Evolutionary conservation across 2,888 invertebrate genomes (phyloP), one percentile per base, ranked within the genome.

Genomic region (Pristionchus entomophagus): DNA sequence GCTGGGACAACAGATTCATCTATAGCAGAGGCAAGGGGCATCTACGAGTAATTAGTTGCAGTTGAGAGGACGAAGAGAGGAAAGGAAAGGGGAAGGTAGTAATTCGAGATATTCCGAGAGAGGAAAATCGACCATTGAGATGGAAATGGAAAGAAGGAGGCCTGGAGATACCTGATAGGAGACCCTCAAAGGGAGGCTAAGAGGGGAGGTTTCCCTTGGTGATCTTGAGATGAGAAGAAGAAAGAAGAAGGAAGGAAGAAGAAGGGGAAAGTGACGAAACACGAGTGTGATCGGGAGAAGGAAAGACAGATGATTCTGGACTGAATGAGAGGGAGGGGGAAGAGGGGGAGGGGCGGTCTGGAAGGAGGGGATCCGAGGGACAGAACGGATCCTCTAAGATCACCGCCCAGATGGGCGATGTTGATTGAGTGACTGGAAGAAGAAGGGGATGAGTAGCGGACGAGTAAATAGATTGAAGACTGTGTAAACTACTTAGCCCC

Each of bases 301-400:
- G n/a, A 14, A 38, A 49, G 65, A 84, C 53, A 69, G 51, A 51
- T 49, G 49, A 73, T 49, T 51, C n/a, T 8, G 53, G 49, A 45
- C 26, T 41, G 51, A 41, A 14, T 10, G 51, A 17, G 14, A 56
- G 59, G 85, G 77, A 78, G 22, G 38, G 77, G 59, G 45, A 56
- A 10, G 56, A 14, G 85, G 78, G 85, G 45, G 85, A 38, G 8
- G 26, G 45, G 51, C 12, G n/a, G 49, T 19, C 51, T 22, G 17
- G 26, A 41, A 84, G 45, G 53, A 73, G 69, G 69, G 62, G n/a
- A n/a, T n/a, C n/a, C n/a, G n/a, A 84, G 69, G 49, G 69, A 69
- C 35, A 83, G 35, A 83, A 45, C 35, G 41, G 56, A 62, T 29
- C 29, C 5, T 5, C 12, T 12, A 17, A 62, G 83, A 62, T 45